A percentile compares a stretch with the other conserved stretches of the same genome.
phyloP scores from a whole-genome alignment of 2,888 invertebrate genomes.

The Cephus runcator region DNA sequence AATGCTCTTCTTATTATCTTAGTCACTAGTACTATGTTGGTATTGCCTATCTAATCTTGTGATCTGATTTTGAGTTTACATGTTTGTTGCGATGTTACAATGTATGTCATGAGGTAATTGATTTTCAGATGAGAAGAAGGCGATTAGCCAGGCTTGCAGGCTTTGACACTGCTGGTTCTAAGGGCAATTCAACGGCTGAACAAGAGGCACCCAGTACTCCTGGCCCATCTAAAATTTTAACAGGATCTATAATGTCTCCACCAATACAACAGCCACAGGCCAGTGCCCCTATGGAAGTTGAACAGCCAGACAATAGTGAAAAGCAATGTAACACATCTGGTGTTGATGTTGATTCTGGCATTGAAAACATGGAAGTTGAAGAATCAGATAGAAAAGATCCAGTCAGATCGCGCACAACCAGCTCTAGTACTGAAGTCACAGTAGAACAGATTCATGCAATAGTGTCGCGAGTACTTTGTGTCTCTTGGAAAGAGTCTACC shows the following conservation, averaged over 20 bases:
- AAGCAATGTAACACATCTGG: conserved; percentile 67
- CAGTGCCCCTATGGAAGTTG: conserved; percentile 70
- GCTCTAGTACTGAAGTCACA: conserved; percentile 69
- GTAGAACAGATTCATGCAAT: conserved; percentile 74
- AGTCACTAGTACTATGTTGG: too few species aligned
- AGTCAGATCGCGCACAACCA: conserved; percentile 59
- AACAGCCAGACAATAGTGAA: conserved; percentile 64
- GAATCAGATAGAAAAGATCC: conserved; percentile 64
- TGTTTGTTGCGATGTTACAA: too few species aligned
- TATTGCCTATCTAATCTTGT: too few species aligned
- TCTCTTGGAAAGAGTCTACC: conserved; percentile 72
- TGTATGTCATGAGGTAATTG: background rate
- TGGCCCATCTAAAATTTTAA: conserved; percentile 51
- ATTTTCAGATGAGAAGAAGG: conserved; percentile 76
- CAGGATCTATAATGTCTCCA: conserved; percentile 52
- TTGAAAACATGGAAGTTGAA: conserved; percentile 80
- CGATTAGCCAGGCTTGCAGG: conserved; percentile 79
- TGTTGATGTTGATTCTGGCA: conserved; percentile 76
- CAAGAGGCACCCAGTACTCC: conserved; percentile 66
- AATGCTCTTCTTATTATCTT: background rate
- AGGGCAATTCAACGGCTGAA: conserved; percentile 65
- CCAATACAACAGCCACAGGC: conserved; percentile 45
- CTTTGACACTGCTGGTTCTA: conserved; percentile 68
- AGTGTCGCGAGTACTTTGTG: conserved; percentile 77
- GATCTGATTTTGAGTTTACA: too few species aligned